Conservation (phyloP, 1,140 invertebrate genomes). For the Lerema accius region DNA sequence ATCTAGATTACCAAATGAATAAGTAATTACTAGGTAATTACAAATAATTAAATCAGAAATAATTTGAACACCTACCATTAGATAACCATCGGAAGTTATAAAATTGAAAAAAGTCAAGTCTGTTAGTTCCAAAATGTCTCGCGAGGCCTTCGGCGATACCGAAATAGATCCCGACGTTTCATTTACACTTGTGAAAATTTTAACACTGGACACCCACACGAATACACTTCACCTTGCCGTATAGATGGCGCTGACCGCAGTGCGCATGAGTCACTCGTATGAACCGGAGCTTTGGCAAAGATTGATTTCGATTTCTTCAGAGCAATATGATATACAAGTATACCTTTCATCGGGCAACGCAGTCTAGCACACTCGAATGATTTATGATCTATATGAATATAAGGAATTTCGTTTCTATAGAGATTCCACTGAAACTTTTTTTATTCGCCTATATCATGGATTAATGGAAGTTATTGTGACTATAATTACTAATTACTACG, state of each 20-base stretch:
- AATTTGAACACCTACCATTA: constrained; percentile 42
- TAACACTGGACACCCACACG: constrained; percentile 72
- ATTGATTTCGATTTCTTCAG: constrained; percentile 28
- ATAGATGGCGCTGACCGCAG: constrained; percentile 75
- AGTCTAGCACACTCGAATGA: background rate
- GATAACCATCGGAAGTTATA: constrained; percentile 65
- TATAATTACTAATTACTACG: no score
- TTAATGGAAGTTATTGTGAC: no score
- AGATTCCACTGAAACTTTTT: no score
- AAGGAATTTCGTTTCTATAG: no score
- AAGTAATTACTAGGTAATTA: no score
- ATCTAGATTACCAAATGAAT: no score
- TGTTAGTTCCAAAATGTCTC: constrained; percentile 50
- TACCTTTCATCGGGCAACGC: constrained; percentile 1
- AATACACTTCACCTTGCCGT: constrained; percentile 72
- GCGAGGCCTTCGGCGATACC: constrained; percentile 70
- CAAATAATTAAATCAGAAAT: background rate
- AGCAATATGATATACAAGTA: background rate
- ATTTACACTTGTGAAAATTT: constrained; percentile 75
- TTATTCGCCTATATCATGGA: no score
- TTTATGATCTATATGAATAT: no score
- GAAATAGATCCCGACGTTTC: constrained; percentile 77
- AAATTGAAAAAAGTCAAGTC: constrained; percentile 56
- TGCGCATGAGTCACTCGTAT: constrained; percentile 57
- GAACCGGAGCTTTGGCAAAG: constrained; percentile 43